A percentile compares a stretch with the other conserved stretches of the same genome.
phyloP scores from a whole-genome alignment of 2,888 invertebrate species.

The Drosophila mimica region DNA sequence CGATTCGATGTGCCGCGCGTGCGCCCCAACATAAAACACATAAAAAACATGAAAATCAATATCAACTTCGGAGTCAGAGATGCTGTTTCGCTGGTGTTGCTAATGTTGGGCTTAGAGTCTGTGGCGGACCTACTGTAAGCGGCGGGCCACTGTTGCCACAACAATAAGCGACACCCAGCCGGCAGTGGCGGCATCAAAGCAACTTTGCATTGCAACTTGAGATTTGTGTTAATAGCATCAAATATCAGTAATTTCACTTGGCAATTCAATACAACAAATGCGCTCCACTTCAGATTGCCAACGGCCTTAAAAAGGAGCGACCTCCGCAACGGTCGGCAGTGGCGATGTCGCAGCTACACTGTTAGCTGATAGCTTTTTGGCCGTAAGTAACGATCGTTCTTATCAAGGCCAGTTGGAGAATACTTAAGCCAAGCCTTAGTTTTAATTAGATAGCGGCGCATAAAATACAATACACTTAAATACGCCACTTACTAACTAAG shows the following conservation, averaged over 20 bases:
- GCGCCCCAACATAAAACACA: slow-evolving; percentile 21
- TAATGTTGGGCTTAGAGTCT: slow-evolving; percentile 19
- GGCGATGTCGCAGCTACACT: slow-evolving; percentile 33
- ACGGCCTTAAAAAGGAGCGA: slow-evolving; percentile 53
- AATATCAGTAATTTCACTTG: slow-evolving; percentile 83
- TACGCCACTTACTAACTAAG: slow-evolving; percentile 49
- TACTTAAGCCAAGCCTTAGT: slow-evolving; percentile 65
- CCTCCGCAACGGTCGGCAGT: slow-evolving; percentile 3
- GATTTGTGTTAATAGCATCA: slow-evolving; percentile 83
- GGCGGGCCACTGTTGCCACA: slow-evolving; percentile 44
- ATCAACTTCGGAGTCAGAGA: slow-evolving; percentile 30
- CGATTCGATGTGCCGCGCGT: slow-evolving; percentile 66
- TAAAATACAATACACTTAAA: slow-evolving; percentile 72
- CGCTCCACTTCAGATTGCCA: slow-evolving; percentile 41
- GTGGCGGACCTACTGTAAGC: slow-evolving; percentile 39
- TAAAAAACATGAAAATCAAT: slow-evolving; percentile 50
- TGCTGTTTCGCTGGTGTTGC: slow-evolving; percentile 16
- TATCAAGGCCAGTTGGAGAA: slow-evolving; percentile 69
- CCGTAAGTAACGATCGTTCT: slow-evolving; percentile 30
- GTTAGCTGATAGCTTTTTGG: slow-evolving; percentile 44
- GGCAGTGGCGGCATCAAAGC: slow-evolving; percentile 36
- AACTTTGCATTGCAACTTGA: slow-evolving; percentile 41
- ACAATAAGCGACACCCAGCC: slow-evolving; percentile 34
- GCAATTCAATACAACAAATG: slow-evolving; percentile 70
- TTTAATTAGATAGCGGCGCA: slow-evolving; percentile 74